phyloP scores from a whole-genome alignment of 2,888 invertebrate genomes.

The Meganola albula region DNA sequence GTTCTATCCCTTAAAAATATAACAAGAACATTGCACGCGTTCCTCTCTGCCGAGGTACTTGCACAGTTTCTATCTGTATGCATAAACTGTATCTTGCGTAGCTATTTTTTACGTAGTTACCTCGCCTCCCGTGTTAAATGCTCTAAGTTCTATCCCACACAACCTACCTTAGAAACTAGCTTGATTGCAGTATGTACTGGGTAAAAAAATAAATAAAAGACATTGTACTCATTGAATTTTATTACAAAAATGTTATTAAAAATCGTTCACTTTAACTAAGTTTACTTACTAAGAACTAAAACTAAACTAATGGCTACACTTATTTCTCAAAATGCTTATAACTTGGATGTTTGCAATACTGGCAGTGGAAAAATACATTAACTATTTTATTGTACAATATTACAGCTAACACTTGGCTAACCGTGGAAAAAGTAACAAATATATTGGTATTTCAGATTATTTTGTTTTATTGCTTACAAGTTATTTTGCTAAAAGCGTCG shows the following conservation, averaged over 20 bases:
- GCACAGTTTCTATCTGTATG: too few relatives aligned
- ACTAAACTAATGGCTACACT: constrained; percentile 47
- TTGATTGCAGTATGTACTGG: too few relatives aligned
- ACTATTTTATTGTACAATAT: constrained; percentile 43
- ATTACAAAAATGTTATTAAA: constrained; percentile 77
- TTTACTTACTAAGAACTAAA: constrained; percentile 46
- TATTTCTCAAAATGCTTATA: constrained; percentile 37
- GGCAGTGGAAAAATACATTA: constrained; percentile 76
- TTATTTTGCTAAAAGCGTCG: constrained; percentile 1
- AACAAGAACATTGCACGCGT: too few relatives aligned
- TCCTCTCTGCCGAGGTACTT: too few relatives aligned
- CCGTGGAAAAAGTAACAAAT: constrained; percentile 11
- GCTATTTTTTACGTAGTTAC: too few relatives aligned
- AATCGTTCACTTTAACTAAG: constrained; percentile 65
- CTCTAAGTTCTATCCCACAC: too few relatives aligned
- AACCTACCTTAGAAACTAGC: too few relatives aligned
- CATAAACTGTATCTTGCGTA: too few relatives aligned
- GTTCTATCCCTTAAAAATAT: too few relatives aligned
- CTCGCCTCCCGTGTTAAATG: too few relatives aligned
- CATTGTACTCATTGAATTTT: constrained; percentile 48
- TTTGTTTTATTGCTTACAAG: constrained; percentile 5
- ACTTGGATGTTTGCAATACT: constrained; percentile 74
- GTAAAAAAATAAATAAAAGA: constrained; percentile 11
- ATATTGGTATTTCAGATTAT: constrained; percentile 5
- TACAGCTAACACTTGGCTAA: constrained; percentile 34